Evolutionary conservation across 1,140 invertebrate species (phyloP), one percentile per base, ranked within the genome.

Genomic region (Hycleus phaleratus): DNA sequence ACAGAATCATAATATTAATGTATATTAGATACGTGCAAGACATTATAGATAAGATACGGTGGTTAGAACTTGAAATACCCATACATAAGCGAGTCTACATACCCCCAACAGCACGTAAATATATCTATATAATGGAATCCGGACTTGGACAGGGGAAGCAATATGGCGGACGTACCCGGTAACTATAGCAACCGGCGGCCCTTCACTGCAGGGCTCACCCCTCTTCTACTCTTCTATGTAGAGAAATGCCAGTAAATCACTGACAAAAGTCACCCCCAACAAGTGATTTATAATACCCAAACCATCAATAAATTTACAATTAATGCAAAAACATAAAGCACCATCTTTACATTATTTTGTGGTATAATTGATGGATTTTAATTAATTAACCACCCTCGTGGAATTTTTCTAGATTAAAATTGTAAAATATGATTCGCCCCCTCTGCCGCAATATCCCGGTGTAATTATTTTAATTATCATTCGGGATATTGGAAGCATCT

Each of bases 1-100:
- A 32, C 32, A 32, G 7, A 32, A 32, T 32, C 32, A 32, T 32
- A 32, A 32, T 32, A 32, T 32, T 32, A 32, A 32, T 32, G 32
- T 3, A 32, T 7, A 32, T 7, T 32, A 32, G 32, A 32, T 32
- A 32, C 7, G 32, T 32, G 32, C 7, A 32, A 56, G 59, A 60
- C 62, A 49, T 63, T 63, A 63, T 11, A 63, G 62, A 63, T 63
- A 63, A 63, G 62, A 63, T 63, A 63, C 50, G 59, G 49, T 32
- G 51, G 58, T 57, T 58, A 44, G 55, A 56, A 63, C 61, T 5
- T 32, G 32, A 32, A 32, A 7, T 2, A 32, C 32, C 4, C 32
- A 32, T 32, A 32, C 32, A 32, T 32, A 32, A 32, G 7, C 26
- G 26, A 12, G 12, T 12, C 12, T 32, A 32, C 26, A 32, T 7